phyloP scores from a whole-genome alignment of 2,797 vertebrate genomes.

The Gambusia yucatana region DNA sequence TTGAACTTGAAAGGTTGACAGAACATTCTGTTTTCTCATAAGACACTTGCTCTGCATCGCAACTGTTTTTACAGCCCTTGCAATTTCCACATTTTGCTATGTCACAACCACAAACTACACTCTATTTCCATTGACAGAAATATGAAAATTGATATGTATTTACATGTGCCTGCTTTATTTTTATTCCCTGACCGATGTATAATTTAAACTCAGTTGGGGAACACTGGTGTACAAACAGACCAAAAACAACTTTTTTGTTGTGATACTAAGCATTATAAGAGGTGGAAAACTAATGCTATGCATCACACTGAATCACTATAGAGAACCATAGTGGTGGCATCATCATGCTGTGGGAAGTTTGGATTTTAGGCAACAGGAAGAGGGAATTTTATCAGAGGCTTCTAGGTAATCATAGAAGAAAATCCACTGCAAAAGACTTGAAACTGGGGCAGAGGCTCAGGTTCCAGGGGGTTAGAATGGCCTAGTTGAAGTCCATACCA shows the following conservation, averaged over 20 bases:
- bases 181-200: too few relatives aligned
- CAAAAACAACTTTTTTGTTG: neutral
- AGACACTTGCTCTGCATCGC: neutral
- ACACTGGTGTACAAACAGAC: too few relatives aligned
- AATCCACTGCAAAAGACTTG: neutral
- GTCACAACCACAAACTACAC: neutral
- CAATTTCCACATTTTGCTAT: neutral
- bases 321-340: neutral
- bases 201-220: too few relatives aligned
- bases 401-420: neutral
- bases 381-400: neutral
- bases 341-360: neutral
- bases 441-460: neutral
- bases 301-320: neutral
- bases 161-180: too few relatives aligned
- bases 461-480: neutral
- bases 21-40: neutral
- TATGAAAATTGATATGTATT: too few relatives aligned
- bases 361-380: too few relatives aligned
- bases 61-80: neutral
- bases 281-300: neutral
- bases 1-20: neutral
- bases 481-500: neutral
- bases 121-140: too few relatives aligned
- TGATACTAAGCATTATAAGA: neutral